Evolutionary conservation across 1,140 invertebrate species (phyloP), one percentile per base, ranked within the genome.

Genomic region (Pseudomyrmex cubaensis): DNA sequence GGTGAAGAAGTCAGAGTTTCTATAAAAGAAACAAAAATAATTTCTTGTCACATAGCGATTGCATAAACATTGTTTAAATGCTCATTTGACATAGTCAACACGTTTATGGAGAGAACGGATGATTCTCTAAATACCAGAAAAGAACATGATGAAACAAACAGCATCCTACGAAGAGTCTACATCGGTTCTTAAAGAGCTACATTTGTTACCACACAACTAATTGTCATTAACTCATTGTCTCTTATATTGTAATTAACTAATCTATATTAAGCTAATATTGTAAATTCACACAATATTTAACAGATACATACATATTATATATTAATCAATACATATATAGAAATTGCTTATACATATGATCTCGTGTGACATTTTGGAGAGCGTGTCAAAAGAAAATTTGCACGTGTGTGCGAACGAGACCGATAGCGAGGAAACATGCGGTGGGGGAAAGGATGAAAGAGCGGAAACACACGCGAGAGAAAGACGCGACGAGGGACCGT

Each of bases 391-490:
- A 50, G 50, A 57, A 50, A 86, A 61, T 64, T 25, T 35, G 63
- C 9, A 52, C 22, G 35, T 35, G 20, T 61, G 83, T 17, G 66
- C 17, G 72, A 87, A 78, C 64, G 72, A 83, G 76, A 89, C 83
- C 59, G 83, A 25, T 67, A 80, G 85, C 74, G 62, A 87, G 52
- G 5, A 35, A 22, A 74, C 57, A 66, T 46, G n/a, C 57, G 57
- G 85, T 73, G 67, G 82, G 56, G 82, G 63, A 25, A 74, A 62
- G 85, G 48, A 59, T 57, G 61, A 59, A 61, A 84, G 78, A 59
- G 35, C 62, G 67, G 82, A 83, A 83, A 84, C 80, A 76, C 83
- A 87, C 69, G 82, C 63, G 57, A 25, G 83, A 44, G 85, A 83
- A 76, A 50, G 67, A 72, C 80, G 86, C 48, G 20, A 62, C 66